phyloP scores from a whole-genome alignment of 2,888 invertebrate genomes.

The Microctonus hyperodae region DNA sequence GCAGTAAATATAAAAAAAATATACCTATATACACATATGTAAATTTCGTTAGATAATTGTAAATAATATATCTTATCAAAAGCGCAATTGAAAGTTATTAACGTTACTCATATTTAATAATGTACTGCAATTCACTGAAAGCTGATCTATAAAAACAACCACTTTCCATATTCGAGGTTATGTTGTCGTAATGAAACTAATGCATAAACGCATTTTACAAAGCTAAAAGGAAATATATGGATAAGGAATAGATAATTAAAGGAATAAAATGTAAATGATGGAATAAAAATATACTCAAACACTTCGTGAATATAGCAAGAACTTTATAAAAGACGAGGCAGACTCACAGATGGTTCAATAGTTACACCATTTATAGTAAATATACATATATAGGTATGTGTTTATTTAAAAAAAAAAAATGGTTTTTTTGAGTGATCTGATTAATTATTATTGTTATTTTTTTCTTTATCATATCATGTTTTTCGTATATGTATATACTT shows the following conservation, averaged over 20 bases:
- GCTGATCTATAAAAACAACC: too few species aligned
- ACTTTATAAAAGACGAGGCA: conserved; percentile 62
- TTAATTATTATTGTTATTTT: conserved; percentile 12
- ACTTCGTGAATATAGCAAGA: conserved; percentile 59
- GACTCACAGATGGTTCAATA: conserved; percentile 60
- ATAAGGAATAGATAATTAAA: background rate
- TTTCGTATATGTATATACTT: conserved; percentile 21
- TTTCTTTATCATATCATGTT: conserved; percentile 14
- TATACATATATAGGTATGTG: conserved; percentile 35
- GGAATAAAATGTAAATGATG: conserved; percentile 18
- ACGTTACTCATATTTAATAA: too few species aligned
- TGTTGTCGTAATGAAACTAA: too few species aligned
- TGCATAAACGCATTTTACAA: too few species aligned
- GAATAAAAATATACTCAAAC: background rate
- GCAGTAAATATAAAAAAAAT: too few species aligned
- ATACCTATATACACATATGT: too few species aligned
- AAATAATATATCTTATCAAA: too few species aligned
- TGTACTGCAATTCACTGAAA: too few species aligned
- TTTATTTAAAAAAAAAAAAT: conserved; percentile 26
- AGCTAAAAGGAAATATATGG: too few species aligned
- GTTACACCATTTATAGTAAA: conserved; percentile 51
- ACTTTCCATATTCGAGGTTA: too few species aligned
- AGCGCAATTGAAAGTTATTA: too few species aligned
- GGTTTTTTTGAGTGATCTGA: conserved; percentile 25
- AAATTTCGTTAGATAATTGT: too few species aligned